These are phyloP conservation scores for Streptopelia turtur DNA, from an alignment of 2,797 vertebrate genomes.

Conservation along the genomic window DNA sequence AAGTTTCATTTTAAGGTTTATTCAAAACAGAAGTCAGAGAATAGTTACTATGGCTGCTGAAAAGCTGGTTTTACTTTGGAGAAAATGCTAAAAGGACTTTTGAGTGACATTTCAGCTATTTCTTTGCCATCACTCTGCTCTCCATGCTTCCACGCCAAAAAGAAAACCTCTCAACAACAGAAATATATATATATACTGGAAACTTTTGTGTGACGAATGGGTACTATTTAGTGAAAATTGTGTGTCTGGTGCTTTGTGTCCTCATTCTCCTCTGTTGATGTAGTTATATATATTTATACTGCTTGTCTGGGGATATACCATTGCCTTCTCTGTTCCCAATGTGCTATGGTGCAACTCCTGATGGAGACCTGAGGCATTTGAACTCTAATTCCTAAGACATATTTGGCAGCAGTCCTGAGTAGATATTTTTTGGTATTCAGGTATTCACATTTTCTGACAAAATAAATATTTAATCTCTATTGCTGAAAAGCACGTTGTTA, in stretches of 20 bases:
- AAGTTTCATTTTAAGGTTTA: background rate
- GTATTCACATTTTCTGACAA: background rate
- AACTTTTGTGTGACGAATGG: background rate
- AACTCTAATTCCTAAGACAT: background rate
- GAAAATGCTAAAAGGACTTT: background rate
- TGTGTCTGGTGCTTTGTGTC: background rate
- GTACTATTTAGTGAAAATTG: background rate
- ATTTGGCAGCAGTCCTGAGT: background rate
- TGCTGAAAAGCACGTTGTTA: background rate
- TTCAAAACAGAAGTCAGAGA: background rate
- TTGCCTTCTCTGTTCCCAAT: background rate
- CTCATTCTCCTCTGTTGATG: background rate
- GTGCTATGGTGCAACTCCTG: rapidly evolving
- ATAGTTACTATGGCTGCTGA: background rate
- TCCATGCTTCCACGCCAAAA: too few relatives aligned
- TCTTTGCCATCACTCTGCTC: background rate
- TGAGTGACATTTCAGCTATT: background rate
- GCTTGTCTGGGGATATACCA: background rate
- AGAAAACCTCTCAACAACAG: background rate
- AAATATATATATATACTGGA: background rate
- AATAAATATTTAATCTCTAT: background rate
- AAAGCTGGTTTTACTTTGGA: background rate
- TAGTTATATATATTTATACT: background rate
- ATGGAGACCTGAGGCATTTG: background rate
- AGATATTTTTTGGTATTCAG: background rate